Conservation (phyloP, 2,888 invertebrate genomes). For the Belgica antarctica region DNA sequence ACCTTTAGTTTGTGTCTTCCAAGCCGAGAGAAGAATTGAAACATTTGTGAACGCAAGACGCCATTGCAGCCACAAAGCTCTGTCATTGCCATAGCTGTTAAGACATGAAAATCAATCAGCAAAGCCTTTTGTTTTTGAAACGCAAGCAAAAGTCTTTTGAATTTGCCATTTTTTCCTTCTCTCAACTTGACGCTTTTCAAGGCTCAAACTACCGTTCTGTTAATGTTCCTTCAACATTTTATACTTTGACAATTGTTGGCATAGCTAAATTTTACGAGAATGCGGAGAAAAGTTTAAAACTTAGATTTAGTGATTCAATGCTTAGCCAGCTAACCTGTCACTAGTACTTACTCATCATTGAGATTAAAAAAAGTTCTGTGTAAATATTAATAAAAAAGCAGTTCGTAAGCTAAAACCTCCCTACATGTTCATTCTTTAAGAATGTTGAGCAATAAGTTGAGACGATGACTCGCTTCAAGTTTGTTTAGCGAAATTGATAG, state of each 20-base stretch:
- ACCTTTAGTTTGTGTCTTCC: constrained; percentile 26
- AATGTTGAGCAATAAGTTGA: no score
- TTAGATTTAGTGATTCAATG: background rate
- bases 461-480: background rate
- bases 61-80: background rate
- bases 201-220: background rate
- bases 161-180: background rate
- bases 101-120: constrained; percentile 3
- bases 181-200: background rate
- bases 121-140: background rate
- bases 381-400: background rate
- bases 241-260: constrained; percentile 18
- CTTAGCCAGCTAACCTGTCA: background rate
- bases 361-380: background rate
- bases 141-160: background rate
- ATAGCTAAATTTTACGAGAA: background rate
- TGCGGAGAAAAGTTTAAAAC: background rate
- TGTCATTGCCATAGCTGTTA: constrained; percentile 27
- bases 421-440: background rate
- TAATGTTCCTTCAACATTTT: constrained; percentile 23
- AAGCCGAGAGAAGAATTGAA: background rate
- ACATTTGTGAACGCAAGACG: background rate
- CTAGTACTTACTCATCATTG: background rate
- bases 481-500: background rate
- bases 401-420: background rate